A percentile compares a stretch with the other conserved stretches of the same genome.
phyloP scores from a whole-genome alignment of 2,888 invertebrate species.

The Melitaea athalia region DNA sequence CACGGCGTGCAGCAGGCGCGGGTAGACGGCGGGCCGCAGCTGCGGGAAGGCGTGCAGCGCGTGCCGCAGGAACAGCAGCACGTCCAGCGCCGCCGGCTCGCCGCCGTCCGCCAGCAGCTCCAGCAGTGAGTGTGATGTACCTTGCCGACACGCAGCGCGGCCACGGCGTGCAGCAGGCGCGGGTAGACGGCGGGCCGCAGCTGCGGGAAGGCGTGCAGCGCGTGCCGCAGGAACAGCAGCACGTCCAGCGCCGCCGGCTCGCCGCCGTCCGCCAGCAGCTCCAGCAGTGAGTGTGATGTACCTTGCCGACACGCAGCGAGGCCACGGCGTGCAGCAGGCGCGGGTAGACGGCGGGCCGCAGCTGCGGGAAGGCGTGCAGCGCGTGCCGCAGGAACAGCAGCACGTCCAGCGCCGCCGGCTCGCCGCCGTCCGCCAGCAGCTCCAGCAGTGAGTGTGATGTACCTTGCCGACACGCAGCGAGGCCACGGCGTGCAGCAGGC shows the following conservation, averaged over 20 bases:
- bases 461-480: slow-evolving; percentile 94
- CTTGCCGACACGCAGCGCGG: slow-evolving; percentile 93
- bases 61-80: slow-evolving; percentile 96
- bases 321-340: slow-evolving; percentile 91
- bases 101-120: slow-evolving; percentile 95
- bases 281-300: too few species aligned
- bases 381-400: slow-evolving; percentile 97
- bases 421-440: slow-evolving; percentile 94
- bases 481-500: slow-evolving; percentile 90
- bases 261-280: slow-evolving; percentile 94
- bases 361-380: slow-evolving; percentile 93
- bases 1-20: slow-evolving; percentile 90
- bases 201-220: slow-evolving; percentile 95
- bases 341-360: slow-evolving; percentile 90
- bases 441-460: slow-evolving; percentile 97
- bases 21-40: slow-evolving; percentile 89
- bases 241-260: slow-evolving; percentile 97
- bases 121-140: too few species aligned
- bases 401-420: slow-evolving; percentile 96
- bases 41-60: slow-evolving; percentile 96
- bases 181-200: slow-evolving; percentile 90
- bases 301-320: slow-evolving; percentile 93
- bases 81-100: slow-evolving; percentile 95
- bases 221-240: slow-evolving; percentile 96
- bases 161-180: slow-evolving; percentile 90